Base-by-base conservation (phyloP, 2,888 invertebrate genomes). In the Dryocosmus kuriphilus region DNA sequence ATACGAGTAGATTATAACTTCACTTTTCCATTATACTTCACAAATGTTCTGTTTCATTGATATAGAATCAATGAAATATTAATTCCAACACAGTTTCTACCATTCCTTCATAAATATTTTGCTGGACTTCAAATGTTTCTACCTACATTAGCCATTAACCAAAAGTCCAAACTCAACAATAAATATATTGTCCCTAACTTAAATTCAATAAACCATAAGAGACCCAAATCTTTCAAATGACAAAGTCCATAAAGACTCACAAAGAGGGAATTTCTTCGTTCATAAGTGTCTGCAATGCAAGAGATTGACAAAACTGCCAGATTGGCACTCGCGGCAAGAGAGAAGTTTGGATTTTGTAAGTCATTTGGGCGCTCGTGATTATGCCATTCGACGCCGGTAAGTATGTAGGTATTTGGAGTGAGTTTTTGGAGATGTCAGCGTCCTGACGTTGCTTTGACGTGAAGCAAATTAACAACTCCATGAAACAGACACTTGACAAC, bases 361-460 rank as follows among this genome's bases (percentile, higher is more conserved):
- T 51, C 67, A 71, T 71, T 71, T 30, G 30, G 46, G 9, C 24
- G 67, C 67, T 71, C 67, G 46, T 51, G 67, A 71, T 71, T 71
- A 46, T 71, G 67, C 41, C 67, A 71, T 71, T 71, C n/a, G 67
- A 71, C n/a, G 67, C 30, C 67, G 5, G 46, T 71, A 71, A 71
- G 27, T 71, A 46, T 71, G 46, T 67, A 67, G 67, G 27, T 27
- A 41, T 51, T 30, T 41, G 67, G 46, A 71, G 67, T 30, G 67
- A 5, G 14, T 46, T 71, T 67, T 67, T 27, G 27, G 19, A 71
- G 30, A 46, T 71, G 67, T 71, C 67, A 71, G 51, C 46, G 19
- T 27, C 19, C 67, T 71, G 67, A 71, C 67, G 51, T 71, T 46
- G 51, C 51, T 71, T 71, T 71, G 67, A 51, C 67, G n/a, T 41